Base-by-base conservation (phyloP, 2,113 vertebrate species). In the Picathartes gymnocephalus region DNA sequence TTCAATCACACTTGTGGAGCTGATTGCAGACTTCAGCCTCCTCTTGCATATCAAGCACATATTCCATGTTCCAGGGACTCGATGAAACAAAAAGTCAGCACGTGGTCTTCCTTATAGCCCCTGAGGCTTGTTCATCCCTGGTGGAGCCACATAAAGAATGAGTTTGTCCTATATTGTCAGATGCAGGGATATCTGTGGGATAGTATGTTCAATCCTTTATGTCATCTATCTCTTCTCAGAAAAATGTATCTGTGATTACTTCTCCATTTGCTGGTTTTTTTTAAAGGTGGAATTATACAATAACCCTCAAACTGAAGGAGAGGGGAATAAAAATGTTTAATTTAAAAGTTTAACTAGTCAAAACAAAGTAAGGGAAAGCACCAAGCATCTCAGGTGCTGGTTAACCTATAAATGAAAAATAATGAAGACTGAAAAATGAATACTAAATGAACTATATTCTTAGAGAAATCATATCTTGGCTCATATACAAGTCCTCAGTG, bases 11-110 rank as follows among this genome's bases (percentile, higher is more conserved):
- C 71, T 90, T 39, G 0, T 70, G 81, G 93, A 95, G 88, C 64
- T 95, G 94, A 96, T 93, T 90, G 93, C 94, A 95, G 71, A 94
- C 96, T 97, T 96, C 87, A 94, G 87, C 85, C 90, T 90, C 50
- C 79, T 89, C 84, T 90, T 82, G 95, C 87, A 95, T 87, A 96
- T 92, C 85, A 90, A 90, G 76, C 88, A 92, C 94, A 95, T 61
- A 93, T 96, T 95, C 58, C 16, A 3, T 42, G 79, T 94, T 94
- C 85, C 48, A 64, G 88, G 73, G 90, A 93, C 85, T 92, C 21
- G 0, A 73, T 73, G 96, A 93, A 86, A 95, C 39, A 90, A 82
- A 86, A 82, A 76, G 50, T 70, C 86, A 95, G 79, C 86, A 90
- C 11, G 2, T 92, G 82, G 61, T 72, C 60, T 74, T 86, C 88